phyloP scores from a whole-genome alignment of 2,113 vertebrate species.

The Menura novaehollandiae region DNA sequence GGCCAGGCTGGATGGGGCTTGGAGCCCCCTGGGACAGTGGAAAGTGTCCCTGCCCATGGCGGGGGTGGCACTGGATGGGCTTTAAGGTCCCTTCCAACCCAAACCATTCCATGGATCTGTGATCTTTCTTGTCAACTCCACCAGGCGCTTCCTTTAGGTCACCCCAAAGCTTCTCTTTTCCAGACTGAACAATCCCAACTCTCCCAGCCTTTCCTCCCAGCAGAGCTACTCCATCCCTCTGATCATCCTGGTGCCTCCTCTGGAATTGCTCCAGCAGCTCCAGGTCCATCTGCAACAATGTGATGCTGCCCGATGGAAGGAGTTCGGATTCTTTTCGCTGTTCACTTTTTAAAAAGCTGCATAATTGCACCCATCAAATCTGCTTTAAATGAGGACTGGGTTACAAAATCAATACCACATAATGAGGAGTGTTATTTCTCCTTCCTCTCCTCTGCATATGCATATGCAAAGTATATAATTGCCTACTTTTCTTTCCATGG shows the following conservation, averaged over 20 bases:
- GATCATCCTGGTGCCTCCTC: neutral
- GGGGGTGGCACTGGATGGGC: neutral
- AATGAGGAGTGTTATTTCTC: conserved; percentile 33
- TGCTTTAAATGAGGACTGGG: neutral
- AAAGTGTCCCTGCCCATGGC: neutral
- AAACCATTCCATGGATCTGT: neutral
- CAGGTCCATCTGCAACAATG: neutral
- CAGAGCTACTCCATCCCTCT: neutral
- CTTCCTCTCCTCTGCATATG: conserved; percentile 28
- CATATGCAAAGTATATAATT: conserved; percentile 44
- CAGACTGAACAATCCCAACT: neutral
- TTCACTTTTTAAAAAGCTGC: conserved; percentile 32
- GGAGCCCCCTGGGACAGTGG: neutral
- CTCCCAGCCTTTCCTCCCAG: neutral
- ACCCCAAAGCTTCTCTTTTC: neutral
- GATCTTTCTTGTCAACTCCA: neutral
- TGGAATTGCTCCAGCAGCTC: neutral
- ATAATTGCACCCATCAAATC: conserved; percentile 11
- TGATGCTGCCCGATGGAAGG: neutral
- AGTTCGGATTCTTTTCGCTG: neutral
- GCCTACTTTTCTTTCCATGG: conserved; percentile 12
- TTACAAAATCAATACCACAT: conserved; percentile 45
- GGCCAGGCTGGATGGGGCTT: neutral
- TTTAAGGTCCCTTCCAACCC: neutral
- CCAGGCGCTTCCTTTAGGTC: neutral